Conservation (phyloP, 2,888 invertebrate species). For the Drosophila cognata region DNA sequence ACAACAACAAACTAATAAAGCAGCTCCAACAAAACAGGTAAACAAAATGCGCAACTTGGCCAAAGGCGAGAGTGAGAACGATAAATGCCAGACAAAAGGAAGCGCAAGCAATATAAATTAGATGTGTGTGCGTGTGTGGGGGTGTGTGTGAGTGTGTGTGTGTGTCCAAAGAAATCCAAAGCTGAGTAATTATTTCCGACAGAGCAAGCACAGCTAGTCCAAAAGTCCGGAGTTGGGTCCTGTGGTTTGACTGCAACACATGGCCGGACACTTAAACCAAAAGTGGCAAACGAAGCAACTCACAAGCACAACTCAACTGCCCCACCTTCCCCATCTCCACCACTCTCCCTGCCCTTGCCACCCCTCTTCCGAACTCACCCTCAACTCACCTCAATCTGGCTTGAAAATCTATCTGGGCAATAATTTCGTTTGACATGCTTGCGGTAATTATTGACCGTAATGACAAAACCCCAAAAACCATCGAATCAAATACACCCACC, state of each 20-base stretch:
- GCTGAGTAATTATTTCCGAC: conserved; percentile 80
- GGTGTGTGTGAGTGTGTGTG: conserved; percentile 21
- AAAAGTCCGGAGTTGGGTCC: conserved; percentile 44
- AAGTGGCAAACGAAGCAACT: conserved; percentile 54
- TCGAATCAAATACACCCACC: conserved; percentile 26
- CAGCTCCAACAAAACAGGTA: conserved; percentile 56
- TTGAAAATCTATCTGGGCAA: conserved; percentile 76
- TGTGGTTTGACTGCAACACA: conserved; percentile 79
- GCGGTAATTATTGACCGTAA: conserved; percentile 84
- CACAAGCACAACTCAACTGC: background rate
- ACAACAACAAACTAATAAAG: conserved; percentile 69
- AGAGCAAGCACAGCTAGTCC: conserved; percentile 46
- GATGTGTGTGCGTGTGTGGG: conserved; percentile 51
- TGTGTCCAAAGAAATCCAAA: conserved; percentile 57
- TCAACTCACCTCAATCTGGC: conserved; percentile 27
- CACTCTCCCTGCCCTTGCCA: background rate
- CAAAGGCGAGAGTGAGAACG: conserved; percentile 11
- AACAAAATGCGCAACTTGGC: conserved; percentile 58
- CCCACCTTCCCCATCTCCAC: background rate
- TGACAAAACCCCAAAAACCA: conserved; percentile 80
- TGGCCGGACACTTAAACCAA: conserved; percentile 76
- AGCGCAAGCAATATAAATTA: conserved; percentile 81
- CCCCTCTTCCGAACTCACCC: background rate
- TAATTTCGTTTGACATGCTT: conserved; percentile 84
- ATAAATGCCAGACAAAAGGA: conserved; percentile 67